Evolutionary conservation across 35 echinoderm and acorn worm species (phyloP), one percentile per base, ranked within the genome.

Genomic region (Eucidaris tribuloides): DNA sequence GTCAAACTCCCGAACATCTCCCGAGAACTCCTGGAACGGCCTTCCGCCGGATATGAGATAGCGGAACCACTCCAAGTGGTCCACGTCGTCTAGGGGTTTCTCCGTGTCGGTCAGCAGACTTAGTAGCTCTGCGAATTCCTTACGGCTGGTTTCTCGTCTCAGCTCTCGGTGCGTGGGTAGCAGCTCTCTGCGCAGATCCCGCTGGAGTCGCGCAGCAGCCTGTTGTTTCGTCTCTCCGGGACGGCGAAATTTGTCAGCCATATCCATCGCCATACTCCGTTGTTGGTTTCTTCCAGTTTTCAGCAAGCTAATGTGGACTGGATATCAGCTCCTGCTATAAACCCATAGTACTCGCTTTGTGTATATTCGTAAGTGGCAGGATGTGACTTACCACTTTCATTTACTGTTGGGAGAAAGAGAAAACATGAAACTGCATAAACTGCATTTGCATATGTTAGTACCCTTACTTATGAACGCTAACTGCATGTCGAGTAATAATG

Each of bases 11-110:
- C 82, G 77, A 3, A 90, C 87, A 15, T 38, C 70, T 19, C 65
- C 45, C 15, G 86, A 66, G 62, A 93, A 99, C 18, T 93, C 91
- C 13, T 87, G 79, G 46, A 93, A 99, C 3, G 83, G 42, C 29
- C 50, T 93, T 38, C 91, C 96, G 15, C 91, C 96, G 0, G 91
- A 65, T 25, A 99, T 84, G 27, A 92, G 49, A 25, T 20, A 65
- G 13, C 84, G 84, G 28, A 74, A 84, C 90, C 90, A 92, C 32
- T 82, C 84, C 11, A 92, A 22, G 37, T 64, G 60, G 19, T 92
- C 79, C 28, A 17, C 46, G 23, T 87, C 66, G 0, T 87, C 90
- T 34, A 88, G 58, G 27, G 76, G 42, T 22, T 38, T 37, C 39
- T 48, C 57, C 7, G 80, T 14, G 13, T 83, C 33, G 2, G 79